Evolutionary conservation across 2,797 vertebrate species (phyloP), one percentile per base, ranked within the genome.

Genomic region (Sebastes paucispinis): DNA sequence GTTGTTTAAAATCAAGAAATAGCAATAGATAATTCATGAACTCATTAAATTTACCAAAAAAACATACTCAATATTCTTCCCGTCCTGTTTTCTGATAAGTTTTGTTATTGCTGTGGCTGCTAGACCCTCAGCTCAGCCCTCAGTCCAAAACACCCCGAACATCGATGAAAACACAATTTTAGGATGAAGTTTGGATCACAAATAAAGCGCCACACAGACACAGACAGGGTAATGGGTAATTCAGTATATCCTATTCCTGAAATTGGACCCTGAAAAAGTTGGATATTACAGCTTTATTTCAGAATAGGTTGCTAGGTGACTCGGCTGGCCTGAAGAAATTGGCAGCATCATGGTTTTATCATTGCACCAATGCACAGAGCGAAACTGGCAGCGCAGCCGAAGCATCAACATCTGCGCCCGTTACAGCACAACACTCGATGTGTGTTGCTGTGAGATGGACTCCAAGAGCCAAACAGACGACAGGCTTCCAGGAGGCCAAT

Each of bases 351-450:
- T 31, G 39, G 34, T 75, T 85, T 84, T 18, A 77, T 87, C 62
- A 59, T 68, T 31, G 66, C 67, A 54, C 74, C 82, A 83, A 5
- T 72, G 75, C 84, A 73, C 70, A 71, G 58, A 79, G 73, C 69
- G 32, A 67, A 78, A 32, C 74, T 36, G 63, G 72, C 73, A 60
- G 22, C 20, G 2, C 32, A 32, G 54, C 73, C 69, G 36, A 47
- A 55, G 67, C 20, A 63, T 73, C 71, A 74, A 82, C 87, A 87
- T 85, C 87, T 84, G 80, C 29, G 13, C 72, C 64, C 13, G 1
- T 36, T 64, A 6, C 75, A 74, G 75, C 83, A 67, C 69, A 82
- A 75, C 68, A 57, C 47, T 34, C 5, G 2, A 27, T 39, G 50
- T 6, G 16, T 32, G 59, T 60, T 57, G 65, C 52, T 24, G 29